phyloP scores from a whole-genome alignment of 2,888 invertebrate genomes.

The Stegophylla sp. region DNA sequence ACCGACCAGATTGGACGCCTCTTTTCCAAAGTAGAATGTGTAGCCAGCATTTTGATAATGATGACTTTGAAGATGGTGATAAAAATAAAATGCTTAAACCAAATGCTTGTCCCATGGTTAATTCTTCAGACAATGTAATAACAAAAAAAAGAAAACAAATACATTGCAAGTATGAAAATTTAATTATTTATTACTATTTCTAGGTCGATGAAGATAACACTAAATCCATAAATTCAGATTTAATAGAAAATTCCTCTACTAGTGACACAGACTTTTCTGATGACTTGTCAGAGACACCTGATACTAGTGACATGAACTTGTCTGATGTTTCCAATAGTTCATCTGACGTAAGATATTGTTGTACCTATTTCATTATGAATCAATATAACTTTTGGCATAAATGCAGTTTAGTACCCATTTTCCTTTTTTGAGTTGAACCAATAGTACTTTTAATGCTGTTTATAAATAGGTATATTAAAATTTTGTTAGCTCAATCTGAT shows the following conservation, averaged over 20 bases:
- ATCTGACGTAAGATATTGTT: not conserved
- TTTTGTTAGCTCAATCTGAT: too few species aligned
- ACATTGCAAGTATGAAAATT: not conserved
- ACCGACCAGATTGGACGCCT: conserved; percentile 17
- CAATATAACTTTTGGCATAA: not conserved
- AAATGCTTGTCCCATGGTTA: not conserved
- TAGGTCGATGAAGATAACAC: not conserved
- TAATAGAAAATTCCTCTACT: not conserved
- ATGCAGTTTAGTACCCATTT: too few species aligned
- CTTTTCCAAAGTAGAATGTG: conserved; percentile 6
- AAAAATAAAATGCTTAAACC: conserved; percentile 1
- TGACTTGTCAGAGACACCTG: conserved; percentile 4
- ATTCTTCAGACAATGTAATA: not conserved
- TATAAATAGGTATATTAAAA: too few species aligned
- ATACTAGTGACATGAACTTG: conserved; percentile 7
- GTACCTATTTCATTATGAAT: not conserved
- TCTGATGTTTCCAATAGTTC: not conserved
- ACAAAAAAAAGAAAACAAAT: not conserved
- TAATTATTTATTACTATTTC: not conserved
- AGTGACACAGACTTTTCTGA: conserved; percentile 12
- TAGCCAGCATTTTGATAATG: not conserved
- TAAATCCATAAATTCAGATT: not conserved
- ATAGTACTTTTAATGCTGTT: too few species aligned
- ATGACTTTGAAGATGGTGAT: not conserved
- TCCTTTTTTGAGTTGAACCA: too few species aligned